A percentile compares a stretch with the other conserved stretches of the same genome.
phyloP scores from a whole-genome alignment of 2,797 vertebrate species.

The Phrynocephalus forsythii region DNA sequence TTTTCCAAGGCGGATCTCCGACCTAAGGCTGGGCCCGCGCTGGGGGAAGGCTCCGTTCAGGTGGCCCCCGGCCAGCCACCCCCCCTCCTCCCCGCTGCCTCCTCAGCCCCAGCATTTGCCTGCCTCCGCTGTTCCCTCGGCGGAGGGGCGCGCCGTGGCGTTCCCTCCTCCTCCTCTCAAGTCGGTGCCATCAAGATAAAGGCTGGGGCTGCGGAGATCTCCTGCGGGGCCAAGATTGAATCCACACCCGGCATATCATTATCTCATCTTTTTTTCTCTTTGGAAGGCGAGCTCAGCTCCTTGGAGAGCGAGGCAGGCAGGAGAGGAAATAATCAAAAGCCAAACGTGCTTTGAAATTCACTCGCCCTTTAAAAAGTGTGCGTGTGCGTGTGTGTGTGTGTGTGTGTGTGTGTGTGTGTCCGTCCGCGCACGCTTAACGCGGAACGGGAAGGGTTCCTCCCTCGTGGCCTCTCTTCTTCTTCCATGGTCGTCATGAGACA shows the following conservation, averaged over 20 bases:
- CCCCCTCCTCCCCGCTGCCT: too few species aligned
- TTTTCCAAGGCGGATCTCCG: too few species aligned
- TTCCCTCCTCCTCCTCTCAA: slow-evolving; percentile 44
- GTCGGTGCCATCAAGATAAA: slow-evolving; percentile 64
- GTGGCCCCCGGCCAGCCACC: too few species aligned
- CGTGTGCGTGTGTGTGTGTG: too few species aligned
- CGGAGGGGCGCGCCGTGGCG: slow-evolving; percentile 51
- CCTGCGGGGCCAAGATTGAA: slow-evolving; percentile 45
- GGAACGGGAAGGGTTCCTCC: neutral
- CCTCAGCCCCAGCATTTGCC: too few species aligned
- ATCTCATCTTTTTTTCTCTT: neutral
- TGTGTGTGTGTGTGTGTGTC: too few species aligned
- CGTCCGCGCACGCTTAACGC: too few species aligned
- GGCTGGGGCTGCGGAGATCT: slow-evolving; percentile 51
- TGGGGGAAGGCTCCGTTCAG: too few species aligned
- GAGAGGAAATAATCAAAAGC: neutral
- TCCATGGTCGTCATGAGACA: neutral
- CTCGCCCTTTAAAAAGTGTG: neutral
- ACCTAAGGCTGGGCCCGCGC: too few species aligned
- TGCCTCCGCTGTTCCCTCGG: slow-evolving; percentile 6
- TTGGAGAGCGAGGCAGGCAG: neutral
- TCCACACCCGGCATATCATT: slow-evolving; percentile 38
- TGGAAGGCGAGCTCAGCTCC: slow-evolving; percentile 10
- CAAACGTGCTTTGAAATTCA: neutral
- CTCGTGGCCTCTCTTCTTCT: neutral